Evolutionary conservation across 2,888 invertebrate species (phyloP), one percentile per base, ranked within the genome.

Genomic region (Allacma fusca): DNA sequence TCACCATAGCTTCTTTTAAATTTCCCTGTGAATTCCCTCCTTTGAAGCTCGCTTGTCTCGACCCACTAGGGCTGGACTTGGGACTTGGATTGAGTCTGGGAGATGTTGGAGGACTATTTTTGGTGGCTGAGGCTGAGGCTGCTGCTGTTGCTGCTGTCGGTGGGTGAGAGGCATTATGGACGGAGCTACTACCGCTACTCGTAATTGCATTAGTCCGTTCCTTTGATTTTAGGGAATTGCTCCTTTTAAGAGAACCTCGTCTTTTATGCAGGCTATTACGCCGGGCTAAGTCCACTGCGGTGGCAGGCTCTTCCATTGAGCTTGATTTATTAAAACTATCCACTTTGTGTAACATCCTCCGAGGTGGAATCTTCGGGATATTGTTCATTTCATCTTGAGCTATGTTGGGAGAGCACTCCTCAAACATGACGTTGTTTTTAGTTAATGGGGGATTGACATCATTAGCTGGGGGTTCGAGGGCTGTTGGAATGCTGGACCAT

Each of bases 401-500:
- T 50, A 4, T 19, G 19, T 50, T 50, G 9, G 19, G n/a, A n/a
- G n/a, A n/a, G 50, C 19, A 50, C n/a, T 50, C 50, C 19, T 50
- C 50, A 50, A 50, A 50, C 2, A 50, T 50, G 50, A 50, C 50
- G 19, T n/a, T 50, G 16, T 50, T 50, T 19, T 50, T 50, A 4
- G 16, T 50, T 13, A 13, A 13, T 40, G 40, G 40, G 13, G 7
- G 7, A 40, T 40, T 40, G 50, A 16, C 4, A 19, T 16, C 16
- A 13, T 50, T n/a, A 2, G 50, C 2, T 13, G 16, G 50, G 2
- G n/a, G n/a, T n/a, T n/a, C n/a, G n/a, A n/a, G n/a, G n/a, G n/a
- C n/a, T n/a, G n/a, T n/a, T n/a, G n/a, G n/a, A n/a, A n/a, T n/a
- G 59, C 80, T 80, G 12, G 71, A 34, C 82, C 80, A 82, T 26